phyloP scores from a whole-genome alignment of 30 jellyfish, hydroid and myxozoan species.

The Calvadosia cruxmelitensis region DNA sequence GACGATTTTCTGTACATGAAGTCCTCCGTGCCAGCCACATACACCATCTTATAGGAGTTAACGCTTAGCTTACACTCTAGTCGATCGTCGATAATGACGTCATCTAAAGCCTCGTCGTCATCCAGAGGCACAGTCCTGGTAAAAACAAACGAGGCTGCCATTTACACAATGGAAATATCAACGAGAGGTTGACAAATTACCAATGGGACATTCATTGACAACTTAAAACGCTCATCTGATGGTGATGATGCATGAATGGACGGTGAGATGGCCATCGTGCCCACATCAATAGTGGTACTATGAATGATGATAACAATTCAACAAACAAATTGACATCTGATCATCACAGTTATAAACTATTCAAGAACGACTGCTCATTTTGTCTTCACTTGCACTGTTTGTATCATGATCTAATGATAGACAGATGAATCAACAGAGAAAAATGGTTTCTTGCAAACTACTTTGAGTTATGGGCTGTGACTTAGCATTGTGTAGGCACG shows the following conservation, averaged over 20 bases:
- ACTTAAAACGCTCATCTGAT: too few relatives aligned
- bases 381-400: not conserved
- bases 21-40: slow-evolving; percentile 85
- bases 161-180: too few relatives aligned
- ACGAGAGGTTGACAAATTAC: too few relatives aligned
- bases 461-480: too few relatives aligned
- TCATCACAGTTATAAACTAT: too few relatives aligned
- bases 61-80: slow-evolving; percentile 65
- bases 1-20: slow-evolving; percentile 63
- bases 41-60: slow-evolving; percentile 71
- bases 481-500: too few relatives aligned
- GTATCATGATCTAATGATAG: not conserved
- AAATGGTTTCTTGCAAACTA: too few relatives aligned
- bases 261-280: too few relatives aligned
- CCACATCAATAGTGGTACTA: not conserved
- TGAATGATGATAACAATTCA: not conserved
- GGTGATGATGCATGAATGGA: too few relatives aligned
- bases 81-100: slow-evolving; percentile 53
- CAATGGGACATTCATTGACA: too few relatives aligned
- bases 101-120: slow-evolving; percentile 25
- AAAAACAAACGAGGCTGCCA: not conserved
- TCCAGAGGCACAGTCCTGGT: slow-evolving; percentile 11
- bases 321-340: not conserved
- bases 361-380: not conserved
- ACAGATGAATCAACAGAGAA: not conserved